Base-by-base conservation (phyloP, 2,797 vertebrate genomes). In the Sebastes goodei region DNA sequence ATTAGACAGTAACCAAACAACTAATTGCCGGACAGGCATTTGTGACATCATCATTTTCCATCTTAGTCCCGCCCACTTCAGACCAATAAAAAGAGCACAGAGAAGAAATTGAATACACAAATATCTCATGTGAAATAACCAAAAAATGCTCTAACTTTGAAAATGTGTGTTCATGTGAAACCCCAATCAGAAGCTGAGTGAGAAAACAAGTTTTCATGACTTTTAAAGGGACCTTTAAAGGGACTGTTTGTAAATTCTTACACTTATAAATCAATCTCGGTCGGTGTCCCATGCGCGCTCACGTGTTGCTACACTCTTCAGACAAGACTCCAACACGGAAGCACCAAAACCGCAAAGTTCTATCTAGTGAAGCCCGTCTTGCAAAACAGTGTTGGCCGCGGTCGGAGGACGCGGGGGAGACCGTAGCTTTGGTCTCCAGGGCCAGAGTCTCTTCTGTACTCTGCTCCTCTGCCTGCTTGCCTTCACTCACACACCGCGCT, bases 401-500 rank as follows among this genome's bases (percentile, higher is more conserved):
- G 35, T 6, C 12, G 5, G 35, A 38, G 35, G 35, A 38, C 12
- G 35, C 2, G 12, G 35, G 2, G 12, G 2, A 38, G 35, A 38
- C 35, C 12, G 35, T 38, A 1, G 35, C 1, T 1, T 38, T 38
- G 35, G 5, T 38, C 35, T 38, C 12, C 12, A 38, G 35, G 35
- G 1, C 0, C 35, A 0, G 35, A 38, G 35, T 38, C 35, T 38
- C 35, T 38, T 0, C 1, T 38, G 35, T 38, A 14, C 35, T 38
- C 35, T 38, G 12, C 35, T 38, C 35, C 35, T 38, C 35, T 14
- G 35, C 35, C 12, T 38, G 35, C 35, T 0, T 6, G 5, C 35
- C 35, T 38, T 14, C 0, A 38, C 35, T 38, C 0, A 38, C 12
- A 38, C 0, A 38, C 35, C 5, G 5, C 35, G 12, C 35, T 14